phyloP scores from a whole-genome alignment of 1,140 invertebrate species.

The Zaprionus nigranus region DNA sequence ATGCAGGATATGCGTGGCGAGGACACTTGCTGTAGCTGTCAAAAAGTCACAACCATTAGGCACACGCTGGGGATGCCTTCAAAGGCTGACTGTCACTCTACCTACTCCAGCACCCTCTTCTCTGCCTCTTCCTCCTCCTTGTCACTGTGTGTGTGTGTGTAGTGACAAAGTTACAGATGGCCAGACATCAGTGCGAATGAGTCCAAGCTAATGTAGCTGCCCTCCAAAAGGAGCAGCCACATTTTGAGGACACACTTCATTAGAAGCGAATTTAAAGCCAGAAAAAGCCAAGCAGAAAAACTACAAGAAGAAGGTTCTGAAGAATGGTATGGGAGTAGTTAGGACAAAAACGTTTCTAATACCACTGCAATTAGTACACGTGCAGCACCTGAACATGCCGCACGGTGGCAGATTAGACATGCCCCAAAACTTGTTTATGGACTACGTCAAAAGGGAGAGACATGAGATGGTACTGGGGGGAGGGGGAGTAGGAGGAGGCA shows the following conservation, averaged over 20 bases:
- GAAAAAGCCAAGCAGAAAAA: not conserved
- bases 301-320: constrained; percentile 3
- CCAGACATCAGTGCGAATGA: constrained; percentile 27
- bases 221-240: not conserved
- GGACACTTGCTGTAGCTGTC: constrained; percentile 65
- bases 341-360: constrained; percentile 77
- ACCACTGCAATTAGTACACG: constrained; percentile 78
- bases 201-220: constrained; percentile 5
- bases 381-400: constrained; percentile 73
- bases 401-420: constrained; percentile 61
- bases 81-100: not conserved
- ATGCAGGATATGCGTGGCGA: constrained; percentile 10
- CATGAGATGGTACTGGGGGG: not conserved
- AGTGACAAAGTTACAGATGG: constrained; percentile 46
- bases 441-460: constrained; percentile 11
- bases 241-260: constrained; percentile 26
- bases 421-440: constrained; percentile 74
- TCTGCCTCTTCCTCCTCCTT: no score
- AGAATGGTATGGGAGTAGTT: no score
- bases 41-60: constrained; percentile 83
- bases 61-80: constrained; percentile 45
- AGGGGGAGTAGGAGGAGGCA: not conserved
- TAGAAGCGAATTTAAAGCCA: constrained; percentile 25
- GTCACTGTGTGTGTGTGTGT: not conserved
- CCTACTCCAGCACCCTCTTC: not conserved